These are phyloP conservation scores for Astreopora myriophthalma DNA, from an alignment of 64 coral and sea anemone species.

Conservation along the genomic window DNA sequence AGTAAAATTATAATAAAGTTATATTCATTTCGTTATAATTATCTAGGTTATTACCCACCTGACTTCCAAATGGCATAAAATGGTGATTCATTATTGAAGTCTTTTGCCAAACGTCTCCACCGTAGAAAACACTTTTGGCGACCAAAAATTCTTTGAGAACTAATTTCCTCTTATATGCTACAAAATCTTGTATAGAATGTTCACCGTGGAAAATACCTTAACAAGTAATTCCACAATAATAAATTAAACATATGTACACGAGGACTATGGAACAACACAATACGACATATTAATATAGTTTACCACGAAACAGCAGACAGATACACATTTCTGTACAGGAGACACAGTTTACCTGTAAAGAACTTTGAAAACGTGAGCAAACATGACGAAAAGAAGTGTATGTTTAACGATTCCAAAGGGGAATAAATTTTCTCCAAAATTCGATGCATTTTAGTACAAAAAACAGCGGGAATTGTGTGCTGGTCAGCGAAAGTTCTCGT, in stretches of 20 bases:
- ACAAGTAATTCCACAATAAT: not conserved
- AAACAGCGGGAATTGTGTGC: too few relatives aligned
- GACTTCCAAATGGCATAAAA: slow-evolving; percentile 38
- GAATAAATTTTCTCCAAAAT: too few relatives aligned
- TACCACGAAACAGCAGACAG: not conserved
- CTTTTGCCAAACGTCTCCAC: not conserved
- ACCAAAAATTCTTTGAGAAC: not conserved
- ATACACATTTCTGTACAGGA: too few relatives aligned
- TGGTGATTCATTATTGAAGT: not conserved
- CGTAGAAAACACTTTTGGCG: not conserved
- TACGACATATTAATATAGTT: not conserved
- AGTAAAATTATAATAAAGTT: not conserved
- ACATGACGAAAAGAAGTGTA: too few relatives aligned
- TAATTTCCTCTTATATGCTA: not conserved
- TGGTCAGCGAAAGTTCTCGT: too few relatives aligned
- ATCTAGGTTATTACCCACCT: not conserved
- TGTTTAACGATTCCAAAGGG: too few relatives aligned
- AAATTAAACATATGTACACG: slow-evolving; percentile 6
- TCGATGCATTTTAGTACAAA: too few relatives aligned
- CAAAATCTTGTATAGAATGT: not conserved
- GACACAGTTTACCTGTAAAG: not conserved
- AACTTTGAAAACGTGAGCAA: too few relatives aligned
- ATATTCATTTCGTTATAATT: not conserved
- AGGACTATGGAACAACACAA: not conserved
- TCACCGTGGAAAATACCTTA: not conserved